These are phyloP conservation scores for Beris morrisii DNA, from an alignment of 2,888 invertebrate genomes.

Conservation along the genomic window DNA sequence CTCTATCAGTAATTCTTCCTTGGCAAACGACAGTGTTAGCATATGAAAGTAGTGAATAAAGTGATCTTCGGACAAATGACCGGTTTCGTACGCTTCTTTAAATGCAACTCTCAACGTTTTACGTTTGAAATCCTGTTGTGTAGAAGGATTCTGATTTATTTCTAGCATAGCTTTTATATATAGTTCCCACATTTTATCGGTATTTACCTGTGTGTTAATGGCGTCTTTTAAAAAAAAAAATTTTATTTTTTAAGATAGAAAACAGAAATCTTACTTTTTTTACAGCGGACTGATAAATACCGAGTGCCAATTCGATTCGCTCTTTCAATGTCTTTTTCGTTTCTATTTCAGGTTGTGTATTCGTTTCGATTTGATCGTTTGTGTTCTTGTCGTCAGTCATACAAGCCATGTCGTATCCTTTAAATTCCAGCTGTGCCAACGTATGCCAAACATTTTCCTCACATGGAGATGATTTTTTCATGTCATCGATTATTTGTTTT, in stretches of 20 bases:
- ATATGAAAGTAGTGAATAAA: slow-evolving; percentile 57
- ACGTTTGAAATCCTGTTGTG: slow-evolving; percentile 57
- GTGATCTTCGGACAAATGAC: slow-evolving; percentile 58
- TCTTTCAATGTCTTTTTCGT: slow-evolving; percentile 50
- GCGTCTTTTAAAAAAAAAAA: neutral
- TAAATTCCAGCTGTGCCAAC: slow-evolving; percentile 63
- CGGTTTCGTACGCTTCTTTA: slow-evolving; percentile 57
- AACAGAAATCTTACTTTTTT: slow-evolving; percentile 46
- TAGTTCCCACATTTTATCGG: slow-evolving; percentile 60
- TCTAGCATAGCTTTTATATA: slow-evolving; percentile 63
- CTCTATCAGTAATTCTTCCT: slow-evolving; percentile 2
- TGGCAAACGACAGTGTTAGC: slow-evolving; percentile 44
- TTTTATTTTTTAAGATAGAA: neutral
- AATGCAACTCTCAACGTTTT: slow-evolving; percentile 59
- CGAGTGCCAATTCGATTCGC: slow-evolving; percentile 57
- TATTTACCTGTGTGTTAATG: slow-evolving; percentile 49
- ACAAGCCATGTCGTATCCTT: slow-evolving; percentile 53
- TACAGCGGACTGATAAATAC: slow-evolving; percentile 59
- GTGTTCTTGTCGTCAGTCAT: slow-evolving; percentile 29
- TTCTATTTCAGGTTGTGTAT: slow-evolving; percentile 26
- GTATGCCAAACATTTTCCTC: slow-evolving; percentile 64
- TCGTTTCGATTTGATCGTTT: slow-evolving; percentile 10
- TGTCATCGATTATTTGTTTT: slow-evolving; percentile 58
- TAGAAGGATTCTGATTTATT: slow-evolving; percentile 57
- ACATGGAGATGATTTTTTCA: slow-evolving; percentile 58